Evolutionary conservation across 2,113 vertebrate species (phyloP).

Genomic region (Sminthopsis crassicaudata): DNA sequence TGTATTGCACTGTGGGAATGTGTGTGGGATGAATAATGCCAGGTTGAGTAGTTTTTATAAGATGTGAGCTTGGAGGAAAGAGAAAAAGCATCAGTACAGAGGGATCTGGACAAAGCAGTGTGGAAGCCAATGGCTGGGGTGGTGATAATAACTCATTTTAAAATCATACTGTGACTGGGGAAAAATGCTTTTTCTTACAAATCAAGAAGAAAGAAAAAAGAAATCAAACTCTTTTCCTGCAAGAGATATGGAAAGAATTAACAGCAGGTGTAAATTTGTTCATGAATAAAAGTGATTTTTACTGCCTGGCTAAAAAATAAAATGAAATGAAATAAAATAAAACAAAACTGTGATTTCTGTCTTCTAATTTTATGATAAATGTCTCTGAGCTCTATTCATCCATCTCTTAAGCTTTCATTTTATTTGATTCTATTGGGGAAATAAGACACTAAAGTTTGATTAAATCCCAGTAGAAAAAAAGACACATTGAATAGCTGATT

Average conservation of each 20-base stretch:
- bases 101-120: not conserved
- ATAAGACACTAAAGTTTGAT: not conserved
- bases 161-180: constrained; percentile 49
- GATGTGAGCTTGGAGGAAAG: constrained; percentile 17
- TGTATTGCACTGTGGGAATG: constrained; percentile 12
- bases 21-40: constrained; percentile 16
- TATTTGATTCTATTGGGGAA: not conserved
- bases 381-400: not conserved
- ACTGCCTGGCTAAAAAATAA: not conserved
- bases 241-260: not conserved
- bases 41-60: constrained; percentile 10
- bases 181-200: constrained; percentile 31
- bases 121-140: constrained; percentile 25
- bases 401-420: not conserved
- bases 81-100: not conserved
- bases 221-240: not conserved
- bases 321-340: constrained; percentile 16
- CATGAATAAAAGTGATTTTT: not conserved
- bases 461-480: not conserved
- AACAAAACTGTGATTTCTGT: not conserved
- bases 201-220: constrained; percentile 40
- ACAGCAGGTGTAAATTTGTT: not conserved
- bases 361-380: not conserved
- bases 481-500: not conserved
- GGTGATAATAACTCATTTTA: constrained; percentile 53